These are phyloP conservation scores for Helostoma temminkii DNA, from an alignment of 2,797 vertebrate genomes.

Conservation along the genomic window DNA sequence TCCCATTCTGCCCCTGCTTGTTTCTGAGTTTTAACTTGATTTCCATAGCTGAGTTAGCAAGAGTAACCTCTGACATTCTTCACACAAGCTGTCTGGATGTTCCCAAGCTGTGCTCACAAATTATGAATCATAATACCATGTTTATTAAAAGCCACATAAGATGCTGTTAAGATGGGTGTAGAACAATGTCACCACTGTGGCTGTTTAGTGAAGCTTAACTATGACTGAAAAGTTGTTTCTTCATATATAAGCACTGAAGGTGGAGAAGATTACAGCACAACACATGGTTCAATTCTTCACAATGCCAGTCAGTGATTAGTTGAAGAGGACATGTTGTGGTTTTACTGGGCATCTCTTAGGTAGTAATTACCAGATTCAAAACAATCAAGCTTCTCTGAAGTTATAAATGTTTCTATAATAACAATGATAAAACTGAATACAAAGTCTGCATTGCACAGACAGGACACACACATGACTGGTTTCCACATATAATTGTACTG, in stretches of 20 bases:
- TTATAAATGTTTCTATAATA: too few relatives aligned
- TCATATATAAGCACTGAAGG: too few relatives aligned
- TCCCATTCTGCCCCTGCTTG: background rate
- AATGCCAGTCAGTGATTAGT: too few relatives aligned
- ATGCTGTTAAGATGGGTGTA: background rate
- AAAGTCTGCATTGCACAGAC: background rate
- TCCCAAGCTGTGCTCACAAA: background rate
- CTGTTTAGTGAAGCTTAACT: background rate
- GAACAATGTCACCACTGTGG: background rate
- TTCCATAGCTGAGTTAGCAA: background rate
- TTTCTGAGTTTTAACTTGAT: slow-evolving; percentile 20
- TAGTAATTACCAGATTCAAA: too few relatives aligned
- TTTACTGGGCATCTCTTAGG: too few relatives aligned
- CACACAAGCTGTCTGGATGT: background rate
- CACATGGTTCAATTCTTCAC: too few relatives aligned
- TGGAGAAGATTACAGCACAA: too few relatives aligned
- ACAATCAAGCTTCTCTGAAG: too few relatives aligned
- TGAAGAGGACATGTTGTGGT: too few relatives aligned
- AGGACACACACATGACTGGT: background rate
- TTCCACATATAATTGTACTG: background rate
- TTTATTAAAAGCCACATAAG: background rate
- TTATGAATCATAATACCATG: background rate
- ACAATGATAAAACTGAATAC: too few relatives aligned
- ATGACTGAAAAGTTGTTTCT: background rate
- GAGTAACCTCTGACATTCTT: background rate